Conservation (phyloP, 1,140 invertebrate species). For the Meloidogyne hapla region DNA sequence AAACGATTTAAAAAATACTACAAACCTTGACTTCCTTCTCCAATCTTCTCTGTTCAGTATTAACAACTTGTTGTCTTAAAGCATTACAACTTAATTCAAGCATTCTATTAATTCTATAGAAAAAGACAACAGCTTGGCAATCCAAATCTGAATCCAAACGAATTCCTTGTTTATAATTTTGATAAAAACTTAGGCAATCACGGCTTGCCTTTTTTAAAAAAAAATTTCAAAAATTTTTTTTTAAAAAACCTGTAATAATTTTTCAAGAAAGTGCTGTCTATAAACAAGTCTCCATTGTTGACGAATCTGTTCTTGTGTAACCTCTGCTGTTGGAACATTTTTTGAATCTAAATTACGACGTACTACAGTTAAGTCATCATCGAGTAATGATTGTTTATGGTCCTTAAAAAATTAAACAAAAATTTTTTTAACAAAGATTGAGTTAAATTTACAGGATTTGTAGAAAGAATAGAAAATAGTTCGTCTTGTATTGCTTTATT, state of each 20-base stretch:
- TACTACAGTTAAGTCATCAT: conserved; percentile 88
- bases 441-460: conserved; percentile 72
- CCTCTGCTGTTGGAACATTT: conserved; percentile 31
- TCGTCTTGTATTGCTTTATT: conserved; percentile 76
- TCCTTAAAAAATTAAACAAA: conserved; percentile 69
- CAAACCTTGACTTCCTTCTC: conserved; percentile 84
- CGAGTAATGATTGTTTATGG: conserved; percentile 75
- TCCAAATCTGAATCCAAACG: conserved; percentile 71
- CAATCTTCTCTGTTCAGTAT: conserved; percentile 82
- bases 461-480: conserved; percentile 78
- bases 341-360: conserved; percentile 81
- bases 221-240: neutral
- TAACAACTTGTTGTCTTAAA: conserved; percentile 90
- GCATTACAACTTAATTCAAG: conserved; percentile 90
- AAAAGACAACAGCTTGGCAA: conserved; percentile 90
- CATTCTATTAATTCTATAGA: conserved; percentile 94
- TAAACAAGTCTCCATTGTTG: conserved; percentile 91
- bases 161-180: conserved; percentile 76
- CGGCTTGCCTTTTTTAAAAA: conserved; percentile 37
- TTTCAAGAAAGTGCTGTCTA: conserved; percentile 79
- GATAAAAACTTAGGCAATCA: conserved; percentile 80
- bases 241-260: conserved; percentile 72
- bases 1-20: too few relatives aligned
- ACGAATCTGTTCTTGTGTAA: conserved; percentile 70
- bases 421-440: too few relatives aligned